Conservation (phyloP, 2,888 invertebrate genomes). For the Lottia gigantea region DNA sequence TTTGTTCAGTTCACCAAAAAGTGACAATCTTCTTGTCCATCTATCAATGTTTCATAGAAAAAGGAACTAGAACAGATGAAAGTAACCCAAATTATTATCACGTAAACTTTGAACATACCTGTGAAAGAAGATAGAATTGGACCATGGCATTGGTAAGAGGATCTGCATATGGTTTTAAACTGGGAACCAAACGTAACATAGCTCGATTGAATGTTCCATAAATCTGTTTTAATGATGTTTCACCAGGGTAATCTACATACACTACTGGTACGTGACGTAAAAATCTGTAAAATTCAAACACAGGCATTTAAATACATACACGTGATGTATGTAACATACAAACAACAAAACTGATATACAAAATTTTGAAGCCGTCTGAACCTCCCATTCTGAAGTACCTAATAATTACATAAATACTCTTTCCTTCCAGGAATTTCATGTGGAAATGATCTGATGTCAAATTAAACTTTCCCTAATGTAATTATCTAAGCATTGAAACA, state of each 20-base stretch:
- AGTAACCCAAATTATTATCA: too few species aligned
- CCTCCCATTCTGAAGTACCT: too few species aligned
- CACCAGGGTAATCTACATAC: constrained; percentile 99
- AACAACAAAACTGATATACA: not conserved
- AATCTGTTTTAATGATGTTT: constrained; percentile 94
- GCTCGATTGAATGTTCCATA: constrained; percentile 99
- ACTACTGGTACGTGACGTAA: constrained; percentile 95
- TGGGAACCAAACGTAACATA: constrained; percentile 94
- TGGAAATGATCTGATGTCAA: too few species aligned
- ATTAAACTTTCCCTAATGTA: too few species aligned
- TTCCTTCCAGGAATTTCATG: too few species aligned
- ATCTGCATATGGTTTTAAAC: constrained; percentile 91
- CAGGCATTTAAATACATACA: not conserved
- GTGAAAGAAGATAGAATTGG: constrained; percentile 94
- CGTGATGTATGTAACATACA: not conserved
- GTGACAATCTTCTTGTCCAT: too few species aligned
- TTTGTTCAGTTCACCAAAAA: too few species aligned
- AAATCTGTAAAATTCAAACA: constrained; percentile 61
- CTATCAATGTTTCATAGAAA: too few species aligned
- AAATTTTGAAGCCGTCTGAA: too few species aligned
- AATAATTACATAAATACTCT: too few species aligned
- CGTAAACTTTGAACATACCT: constrained; percentile 69
- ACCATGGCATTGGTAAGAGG: constrained; percentile 99
- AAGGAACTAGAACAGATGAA: too few species aligned
- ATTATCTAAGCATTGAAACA: too few species aligned